These are phyloP conservation scores for Calyptommatus sinebrachiatus DNA, from an alignment of 2,113 vertebrate genomes.

Conservation along the genomic window DNA sequence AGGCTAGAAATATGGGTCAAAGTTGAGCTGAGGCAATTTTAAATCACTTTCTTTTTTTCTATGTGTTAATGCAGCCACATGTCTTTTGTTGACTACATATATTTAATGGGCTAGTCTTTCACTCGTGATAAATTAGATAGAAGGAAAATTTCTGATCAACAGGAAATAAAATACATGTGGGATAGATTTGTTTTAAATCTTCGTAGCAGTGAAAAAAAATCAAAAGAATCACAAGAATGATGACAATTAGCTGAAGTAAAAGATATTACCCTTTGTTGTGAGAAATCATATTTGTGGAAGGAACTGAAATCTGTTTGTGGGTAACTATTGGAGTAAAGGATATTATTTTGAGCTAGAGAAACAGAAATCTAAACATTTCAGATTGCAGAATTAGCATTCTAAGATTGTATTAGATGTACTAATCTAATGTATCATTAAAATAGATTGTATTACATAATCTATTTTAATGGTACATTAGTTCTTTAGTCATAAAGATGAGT, in stretches of 20 bases:
- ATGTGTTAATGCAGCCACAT: too few relatives aligned
- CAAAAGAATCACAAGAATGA: neutral
- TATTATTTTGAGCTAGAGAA: slow-evolving; percentile 5
- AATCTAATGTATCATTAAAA: too few relatives aligned
- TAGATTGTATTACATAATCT: too few relatives aligned
- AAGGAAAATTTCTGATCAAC: neutral
- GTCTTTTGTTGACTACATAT: too few relatives aligned
- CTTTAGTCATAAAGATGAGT: too few relatives aligned
- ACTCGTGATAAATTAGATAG: neutral
- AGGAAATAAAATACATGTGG: neutral
- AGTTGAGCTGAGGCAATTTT: too few relatives aligned
- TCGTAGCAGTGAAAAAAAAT: neutral
- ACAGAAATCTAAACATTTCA: neutral
- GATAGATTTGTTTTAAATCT: neutral
- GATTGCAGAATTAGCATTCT: neutral
- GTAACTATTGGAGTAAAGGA: slow-evolving; percentile 32
- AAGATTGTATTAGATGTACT: neutral
- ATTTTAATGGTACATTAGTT: neutral
- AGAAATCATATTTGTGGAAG: slow-evolving; percentile 45
- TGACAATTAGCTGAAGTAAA: slow-evolving; percentile 12
- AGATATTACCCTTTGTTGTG: slow-evolving; percentile 53
- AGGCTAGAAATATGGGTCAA: too few relatives aligned
- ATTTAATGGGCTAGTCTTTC: neutral
- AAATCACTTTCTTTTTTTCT: too few relatives aligned
- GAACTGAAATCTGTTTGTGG: slow-evolving; percentile 17